Evolutionary conservation across 2,113 vertebrate species (phyloP).

Genomic region (Pholis gunnellus): DNA sequence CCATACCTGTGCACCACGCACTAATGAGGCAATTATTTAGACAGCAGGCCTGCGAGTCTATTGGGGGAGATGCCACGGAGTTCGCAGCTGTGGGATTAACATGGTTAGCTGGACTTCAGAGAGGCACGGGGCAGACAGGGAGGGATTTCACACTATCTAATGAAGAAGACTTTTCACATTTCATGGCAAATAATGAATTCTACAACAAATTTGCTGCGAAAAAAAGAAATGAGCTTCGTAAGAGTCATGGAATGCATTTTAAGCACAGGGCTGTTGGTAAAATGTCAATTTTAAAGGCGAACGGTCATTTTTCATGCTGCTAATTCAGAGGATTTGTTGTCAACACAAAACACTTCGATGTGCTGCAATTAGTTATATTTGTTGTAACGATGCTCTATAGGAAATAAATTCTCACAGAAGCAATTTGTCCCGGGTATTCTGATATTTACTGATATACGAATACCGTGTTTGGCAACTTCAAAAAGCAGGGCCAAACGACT

Average conservation of each 20-base stretch:
- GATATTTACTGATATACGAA: slow-evolving; percentile 60
- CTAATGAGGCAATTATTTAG: slow-evolving; percentile 85
- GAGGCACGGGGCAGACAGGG: slow-evolving; percentile 67
- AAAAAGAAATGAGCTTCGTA: slow-evolving; percentile 68
- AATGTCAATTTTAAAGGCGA: slow-evolving; percentile 69
- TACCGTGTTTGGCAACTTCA: slow-evolving; percentile 69
- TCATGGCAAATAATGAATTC: slow-evolving; percentile 84
- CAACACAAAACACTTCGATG: slow-evolving; percentile 52
- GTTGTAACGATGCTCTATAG: slow-evolving; percentile 69
- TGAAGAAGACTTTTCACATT: slow-evolving; percentile 82
- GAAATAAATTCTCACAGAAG: slow-evolving; percentile 74
- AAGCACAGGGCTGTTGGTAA: slow-evolving; percentile 53
- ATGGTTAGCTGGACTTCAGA: slow-evolving; percentile 80
- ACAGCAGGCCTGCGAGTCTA: slow-evolving; percentile 70
- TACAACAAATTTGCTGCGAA: slow-evolving; percentile 75
- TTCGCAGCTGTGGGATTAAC: slow-evolving; percentile 70
- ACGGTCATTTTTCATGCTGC: slow-evolving; percentile 73
- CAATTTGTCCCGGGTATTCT: slow-evolving; percentile 70
- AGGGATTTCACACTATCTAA: slow-evolving; percentile 79
- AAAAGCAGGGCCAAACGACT: slow-evolving; percentile 60
- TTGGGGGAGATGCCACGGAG: slow-evolving; percentile 59
- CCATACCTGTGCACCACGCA: slow-evolving; percentile 75
- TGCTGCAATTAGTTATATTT: slow-evolving; percentile 27
- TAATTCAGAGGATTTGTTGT: slow-evolving; percentile 62
- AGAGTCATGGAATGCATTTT: slow-evolving; percentile 70